A percentile compares a stretch with the other conserved stretches of the same genome.
Conservation (phyloP, 1,140 invertebrate genomes). For the Drosophila arizonae region DNA sequence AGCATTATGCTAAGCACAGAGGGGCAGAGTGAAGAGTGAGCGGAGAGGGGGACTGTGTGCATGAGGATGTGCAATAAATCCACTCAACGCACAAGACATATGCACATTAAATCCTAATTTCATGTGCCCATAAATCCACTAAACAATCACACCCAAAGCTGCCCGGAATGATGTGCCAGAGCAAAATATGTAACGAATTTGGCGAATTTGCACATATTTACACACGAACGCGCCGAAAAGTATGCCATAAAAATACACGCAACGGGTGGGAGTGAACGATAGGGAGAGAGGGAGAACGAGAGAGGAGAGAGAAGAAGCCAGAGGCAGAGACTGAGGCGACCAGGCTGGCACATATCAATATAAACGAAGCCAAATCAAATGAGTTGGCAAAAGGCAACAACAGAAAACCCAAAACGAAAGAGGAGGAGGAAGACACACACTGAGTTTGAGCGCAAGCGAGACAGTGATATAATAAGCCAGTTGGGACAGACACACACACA, state of each 20-base stretch:
- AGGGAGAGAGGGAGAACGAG: too few relatives aligned
- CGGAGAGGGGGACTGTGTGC: background rate
- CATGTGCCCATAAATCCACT: constrained; percentile 78
- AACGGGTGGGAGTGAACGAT: background rate
- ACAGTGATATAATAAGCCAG: constrained; percentile 4
- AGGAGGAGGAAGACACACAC: background rate
- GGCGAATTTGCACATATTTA: constrained; percentile 76
- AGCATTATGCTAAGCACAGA: constrained; percentile 70
- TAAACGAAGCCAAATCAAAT: constrained; percentile 72
- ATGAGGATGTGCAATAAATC: constrained; percentile 58
- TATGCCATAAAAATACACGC: constrained; percentile 73
- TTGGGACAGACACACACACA: background rate
- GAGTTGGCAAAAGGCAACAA: constrained; percentile 70
- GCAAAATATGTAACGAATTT: constrained; percentile 75
- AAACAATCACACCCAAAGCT: constrained; percentile 71
- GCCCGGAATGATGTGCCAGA: constrained; percentile 45
- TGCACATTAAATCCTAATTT: constrained; percentile 81
- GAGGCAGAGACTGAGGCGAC: background rate
- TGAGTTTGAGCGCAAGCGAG: background rate
- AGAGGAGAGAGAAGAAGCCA: background rate
- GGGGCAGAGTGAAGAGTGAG: constrained; percentile 2
- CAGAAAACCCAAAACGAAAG: constrained; percentile 41
- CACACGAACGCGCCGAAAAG: constrained; percentile 69
- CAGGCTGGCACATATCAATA: constrained; percentile 61
- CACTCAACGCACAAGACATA: constrained; percentile 69